Base-by-base conservation (phyloP, 2,113 vertebrate genomes). In the Phainopepla nitens region DNA sequence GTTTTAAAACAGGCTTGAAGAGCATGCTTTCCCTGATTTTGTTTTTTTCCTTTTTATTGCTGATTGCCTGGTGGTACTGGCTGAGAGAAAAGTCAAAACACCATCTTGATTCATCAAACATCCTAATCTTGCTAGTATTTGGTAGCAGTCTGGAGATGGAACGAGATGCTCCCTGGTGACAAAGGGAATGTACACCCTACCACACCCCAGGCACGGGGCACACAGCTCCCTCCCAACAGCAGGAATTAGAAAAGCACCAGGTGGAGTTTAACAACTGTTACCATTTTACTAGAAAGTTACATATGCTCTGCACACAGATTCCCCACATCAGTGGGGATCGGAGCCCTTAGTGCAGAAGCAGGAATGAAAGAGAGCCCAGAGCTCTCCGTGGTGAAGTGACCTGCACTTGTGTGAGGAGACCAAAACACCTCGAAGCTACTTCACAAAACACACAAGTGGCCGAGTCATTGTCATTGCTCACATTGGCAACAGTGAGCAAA, bases 81-180 rank as follows among this genome's bases (percentile, higher is more conserved):
- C 95, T 97, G 87, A 97, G 95, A 95, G 92, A 92, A 92, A 98
- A 98, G 98, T 97, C 96, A 97, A 97, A 97, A 95, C 94, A 97
- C 76, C 93, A 94, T 95, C 97, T 96, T 97, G 96, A 97, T 98
- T 97, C 25, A 51, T 16, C 45, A 95, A 90, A 62, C 82, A 86
- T 95, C 96, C 92, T 78, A 62, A 79, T 77, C 91, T 97, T 98
- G 93, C 94, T 98, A 98, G 96, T 95, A 89, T 97, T 97, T 97
- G 97, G 92, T 76, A 93, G 87, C 94, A 97, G 95, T 97, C 96
- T 97, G 96, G 90, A 94, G 88, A 64, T 1, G 14, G 72, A 72
- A 60, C 33, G 49, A 96, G 93, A 87, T 88, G 89, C n/a, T 89
- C 58, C 75, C 72, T 96, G 83, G 53, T 50, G 88, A 88, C 87